Evolutionary conservation across 2,888 invertebrate genomes (phyloP).

Genomic region (Eilema depressum): DNA sequence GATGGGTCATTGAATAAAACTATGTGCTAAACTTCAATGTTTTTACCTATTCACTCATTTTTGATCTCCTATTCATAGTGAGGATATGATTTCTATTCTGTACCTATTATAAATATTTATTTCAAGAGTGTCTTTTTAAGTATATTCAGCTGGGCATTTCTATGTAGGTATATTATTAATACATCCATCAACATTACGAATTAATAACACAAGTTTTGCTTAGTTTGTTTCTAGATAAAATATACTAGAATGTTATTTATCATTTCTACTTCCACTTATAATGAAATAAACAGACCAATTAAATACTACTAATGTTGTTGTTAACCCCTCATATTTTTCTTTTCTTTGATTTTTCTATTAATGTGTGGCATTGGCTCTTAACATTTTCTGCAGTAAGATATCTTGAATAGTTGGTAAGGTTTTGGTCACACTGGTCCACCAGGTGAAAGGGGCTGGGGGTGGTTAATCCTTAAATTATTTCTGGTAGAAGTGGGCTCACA

Average conservation of each 20-base stretch:
- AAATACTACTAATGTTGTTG: background rate
- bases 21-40: background rate
- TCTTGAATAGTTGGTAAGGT: background rate
- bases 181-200: no score
- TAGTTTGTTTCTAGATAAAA: background rate
- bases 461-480: no score
- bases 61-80: background rate
- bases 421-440: background rate
- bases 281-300: background rate
- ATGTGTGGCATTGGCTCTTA: background rate
- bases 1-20: slow-evolving; percentile 12
- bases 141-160: no score
- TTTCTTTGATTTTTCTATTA: background rate
- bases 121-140: no score
- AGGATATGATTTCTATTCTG: no score
- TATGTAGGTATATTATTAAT: no score
- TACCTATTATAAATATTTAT: no score
- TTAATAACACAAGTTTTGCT: no score
- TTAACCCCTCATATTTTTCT: no score
- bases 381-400: background rate
- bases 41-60: background rate
- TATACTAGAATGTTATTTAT: background rate
- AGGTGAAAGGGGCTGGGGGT: background rate
- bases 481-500: background rate
- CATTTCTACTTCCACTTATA: no score